Percentiles rank a stretch among this genome's conserved stretches.
Conservation (phyloP, 2,888 invertebrate genomes). For the Nemotelus nigrinus region DNA sequence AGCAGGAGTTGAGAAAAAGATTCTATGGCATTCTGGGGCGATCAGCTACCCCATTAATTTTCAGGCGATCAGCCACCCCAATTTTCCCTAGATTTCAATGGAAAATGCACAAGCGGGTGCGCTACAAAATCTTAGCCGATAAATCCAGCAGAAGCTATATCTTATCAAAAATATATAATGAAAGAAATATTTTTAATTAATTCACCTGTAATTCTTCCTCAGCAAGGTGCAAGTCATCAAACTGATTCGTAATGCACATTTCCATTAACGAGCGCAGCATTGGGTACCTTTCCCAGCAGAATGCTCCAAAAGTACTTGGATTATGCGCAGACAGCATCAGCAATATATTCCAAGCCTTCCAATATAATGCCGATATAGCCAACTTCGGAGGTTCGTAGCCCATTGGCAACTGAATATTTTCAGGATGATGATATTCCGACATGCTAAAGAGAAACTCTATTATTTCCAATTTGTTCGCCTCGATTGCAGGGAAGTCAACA, state of each 20-base stretch:
- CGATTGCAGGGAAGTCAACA: constrained; percentile 76
- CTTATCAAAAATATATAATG: too few species aligned
- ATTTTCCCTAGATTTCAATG: too few species aligned
- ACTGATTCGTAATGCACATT: constrained; percentile 91
- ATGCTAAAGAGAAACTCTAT: constrained; percentile 91
- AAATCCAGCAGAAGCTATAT: too few species aligned
- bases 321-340: constrained; percentile 92
- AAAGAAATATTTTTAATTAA: too few species aligned
- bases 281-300: constrained; percentile 91
- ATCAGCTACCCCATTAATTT: too few species aligned
- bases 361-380: constrained; percentile 91
- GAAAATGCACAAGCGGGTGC: too few species aligned
- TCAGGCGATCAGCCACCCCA: too few species aligned
- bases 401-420: constrained; percentile 86
- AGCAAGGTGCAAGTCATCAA: constrained; percentile 68
- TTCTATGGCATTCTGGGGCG: too few species aligned
- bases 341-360: constrained; percentile 93
- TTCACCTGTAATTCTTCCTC: constrained; percentile 72
- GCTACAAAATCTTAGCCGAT: too few species aligned
- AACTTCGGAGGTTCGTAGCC: constrained; percentile 85
- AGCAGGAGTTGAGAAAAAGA: too few species aligned
- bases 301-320: constrained; percentile 84
- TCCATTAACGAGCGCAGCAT: constrained; percentile 91
- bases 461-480: constrained; percentile 83
- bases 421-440: constrained; percentile 91